These are phyloP conservation scores for Eupithecia pulchellata DNA, from an alignment of 2,888 invertebrate species.

Conservation along the genomic window DNA sequence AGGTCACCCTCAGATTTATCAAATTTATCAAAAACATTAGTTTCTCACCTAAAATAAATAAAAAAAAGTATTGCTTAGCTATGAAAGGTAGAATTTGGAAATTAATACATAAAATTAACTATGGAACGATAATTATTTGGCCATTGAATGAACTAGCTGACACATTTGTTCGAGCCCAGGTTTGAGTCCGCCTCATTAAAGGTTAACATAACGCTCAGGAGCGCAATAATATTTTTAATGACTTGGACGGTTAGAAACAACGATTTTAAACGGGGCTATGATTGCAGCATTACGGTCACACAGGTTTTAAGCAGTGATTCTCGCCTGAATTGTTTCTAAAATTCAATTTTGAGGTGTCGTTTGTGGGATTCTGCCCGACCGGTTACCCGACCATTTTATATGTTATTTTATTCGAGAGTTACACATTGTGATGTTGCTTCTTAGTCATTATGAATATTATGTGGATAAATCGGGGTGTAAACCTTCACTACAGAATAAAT, in stretches of 20 bases:
- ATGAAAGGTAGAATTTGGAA: background rate
- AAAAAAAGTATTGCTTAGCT: background rate
- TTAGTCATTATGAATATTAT: background rate
- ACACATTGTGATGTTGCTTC: background rate
- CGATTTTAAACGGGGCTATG: conserved; percentile 22
- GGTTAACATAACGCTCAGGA: conserved; percentile 50
- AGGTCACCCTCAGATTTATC: background rate
- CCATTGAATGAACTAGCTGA: conserved; percentile 20
- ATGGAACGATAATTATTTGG: background rate
- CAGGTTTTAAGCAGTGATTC: conserved; percentile 21
- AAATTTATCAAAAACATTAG: background rate
- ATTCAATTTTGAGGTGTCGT: conserved; percentile 8
- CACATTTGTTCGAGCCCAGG: conserved; percentile 52
- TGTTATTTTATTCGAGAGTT: background rate
- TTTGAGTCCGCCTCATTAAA: conserved; percentile 54
- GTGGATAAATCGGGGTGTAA: background rate
- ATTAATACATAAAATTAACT: background rate
- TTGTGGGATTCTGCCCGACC: conserved; percentile 5
- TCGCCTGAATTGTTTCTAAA: conserved; percentile 11
- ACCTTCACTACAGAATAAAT: no score
- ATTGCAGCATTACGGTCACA: conserved; percentile 29
- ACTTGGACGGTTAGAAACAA: conserved; percentile 22
- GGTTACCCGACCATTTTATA: background rate
- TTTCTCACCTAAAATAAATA: background rate
- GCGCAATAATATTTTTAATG: conserved; percentile 48